Evolutionary conservation across 2,888 invertebrate species (phyloP), one percentile per base, ranked within the genome.

Genomic region (Tribolium freemani): DNA sequence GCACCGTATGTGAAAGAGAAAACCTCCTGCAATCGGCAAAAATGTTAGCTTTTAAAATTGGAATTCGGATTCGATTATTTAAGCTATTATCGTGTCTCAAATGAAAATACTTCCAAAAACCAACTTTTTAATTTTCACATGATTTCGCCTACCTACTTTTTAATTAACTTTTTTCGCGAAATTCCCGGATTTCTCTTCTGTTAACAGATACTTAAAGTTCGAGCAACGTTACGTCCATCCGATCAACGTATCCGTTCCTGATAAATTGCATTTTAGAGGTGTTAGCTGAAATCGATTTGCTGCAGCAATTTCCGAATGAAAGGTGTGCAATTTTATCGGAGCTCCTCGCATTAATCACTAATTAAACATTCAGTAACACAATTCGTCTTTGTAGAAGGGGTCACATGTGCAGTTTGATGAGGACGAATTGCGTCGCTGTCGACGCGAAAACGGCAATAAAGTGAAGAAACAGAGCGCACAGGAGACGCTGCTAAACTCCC

Each of bases 391-490:
- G 4, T 16, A n/a, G 5, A 21, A 10, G 21, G 16, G 63, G 64
- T 64, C 64, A 53, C 68, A 68, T 68, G 58, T 58, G 58, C 67
- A 57, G 44, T 50, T 11, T 5, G 45, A 60, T 69, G 51, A 60
- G 53, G 53, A 69, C 48, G 58, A 61, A 60, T 68, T 60, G 21
- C 69, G 6, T 60, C 50, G 68, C 68, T 58, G 69, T 60, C 60
- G 69, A 50, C 69, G 60, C 45, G 60, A 60, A 60, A 69, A 60
- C 53, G 54, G 60, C 53, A 69, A 61, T 60, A 69, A 60, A 53
- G 38, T 13, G 57, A 67, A 46, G 57, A 57, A 66, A 54, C 54
- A 44, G 64, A 38, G 11, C 31, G 16, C 63, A 38, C 16, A 26
- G 20, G 44, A 53, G 53, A 67, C 57, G 20, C 46, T 51, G 64